Base-by-base conservation (phyloP, 2,797 vertebrate species). In the Anguilla marmorata region DNA sequence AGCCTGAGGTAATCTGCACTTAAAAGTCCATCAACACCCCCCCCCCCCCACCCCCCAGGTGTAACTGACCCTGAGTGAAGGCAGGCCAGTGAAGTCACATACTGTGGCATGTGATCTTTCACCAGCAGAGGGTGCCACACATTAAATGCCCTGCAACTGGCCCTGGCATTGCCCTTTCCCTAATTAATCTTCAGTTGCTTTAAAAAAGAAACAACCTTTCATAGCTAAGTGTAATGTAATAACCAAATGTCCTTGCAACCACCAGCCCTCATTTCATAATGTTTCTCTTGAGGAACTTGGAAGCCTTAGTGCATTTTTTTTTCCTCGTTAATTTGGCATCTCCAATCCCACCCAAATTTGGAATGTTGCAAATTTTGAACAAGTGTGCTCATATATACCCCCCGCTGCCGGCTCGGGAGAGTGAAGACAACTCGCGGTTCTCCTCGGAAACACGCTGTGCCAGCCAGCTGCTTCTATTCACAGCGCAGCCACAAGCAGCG, bases 101-200 rank as follows among this genome's bases (percentile, higher is more conserved):
- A 14, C 30, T 16, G 30, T 86, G 19, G n/a, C 33, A 21, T 95
- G 90, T 93, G 91, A 85, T 91, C 92, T 94, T 93, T 91, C 91
- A 92, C 96, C 96, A 96, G 94, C 94, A 96, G 96, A 95, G 94
- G 95, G 95, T 93, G 94, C 85, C 24, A 16, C 94, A 95, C 93
- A 96, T 92, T 95, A 95, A 94, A 90, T 93, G 91, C 95, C 95
- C 92, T 94, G 94, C 87, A 86, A 90, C 91, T 88, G 88, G 90
- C 87, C 90, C 90, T 12, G 33, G 27, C 33, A 74, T 74, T 89
- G 86, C 89, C 86, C 89, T 89, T 30, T 37, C 90, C 85, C 21
- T 82, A 48, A 82, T 50, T 50, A 48, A 82, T 82, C 45, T 84
- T 52, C 50, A 84, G 24, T 16, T 16, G 12, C 14, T 84, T 54